Evolutionary conservation across 2,113 vertebrate genomes (phyloP), one percentile per base, ranked within the genome.

Genomic region (Gambusia holbrooki): DNA sequence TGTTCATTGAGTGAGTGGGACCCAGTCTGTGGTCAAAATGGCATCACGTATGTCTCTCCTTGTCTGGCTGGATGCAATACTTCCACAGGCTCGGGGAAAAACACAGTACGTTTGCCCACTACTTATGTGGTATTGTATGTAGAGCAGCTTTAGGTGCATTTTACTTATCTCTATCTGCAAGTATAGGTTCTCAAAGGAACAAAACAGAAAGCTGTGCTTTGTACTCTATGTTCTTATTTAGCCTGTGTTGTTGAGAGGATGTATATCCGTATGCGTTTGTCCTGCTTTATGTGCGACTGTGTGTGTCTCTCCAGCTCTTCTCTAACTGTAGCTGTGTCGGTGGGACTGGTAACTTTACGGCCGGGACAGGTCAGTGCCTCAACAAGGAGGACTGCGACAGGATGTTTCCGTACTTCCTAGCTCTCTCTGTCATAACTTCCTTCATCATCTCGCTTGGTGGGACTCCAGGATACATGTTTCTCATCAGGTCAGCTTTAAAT

Each of bases 391-490:
- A 95, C 60, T 98, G 97, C 72, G 90, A 96, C 80, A 92, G 87
- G 86, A 96, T 94, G 93, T 97, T 98, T 85, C 93, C 95, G 3
- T 97, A 97, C 94, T 98, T 97, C 89, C 90, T 98, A 65, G 90
- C 94, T 3, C 88, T 96, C 73, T 97, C 96, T 0, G 97, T 97
- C 89, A 93, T 98, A 89, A 96, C 95, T 4, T 97, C 96, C 48
- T 98, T 97, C 54, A 96, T 95, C 76, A 94, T 97, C 84, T 97
- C 96, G 29, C 89, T 97, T 40, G 97, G 97, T 35, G 96, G 96
- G 45, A 97, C 96, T 77, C 96, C 97, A 0, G 96, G 97, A 71
- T 98, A 96, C 84, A 96, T 98, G 85, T 71, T 98, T 35, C 95
- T 98, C 45, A 94, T 98, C 82, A 96, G 97, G 97, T 98, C 73